Evolutionary conservation across 2,113 vertebrate species (phyloP), one percentile per base, ranked within the genome.

Genomic region (Gopherus evgoodei): DNA sequence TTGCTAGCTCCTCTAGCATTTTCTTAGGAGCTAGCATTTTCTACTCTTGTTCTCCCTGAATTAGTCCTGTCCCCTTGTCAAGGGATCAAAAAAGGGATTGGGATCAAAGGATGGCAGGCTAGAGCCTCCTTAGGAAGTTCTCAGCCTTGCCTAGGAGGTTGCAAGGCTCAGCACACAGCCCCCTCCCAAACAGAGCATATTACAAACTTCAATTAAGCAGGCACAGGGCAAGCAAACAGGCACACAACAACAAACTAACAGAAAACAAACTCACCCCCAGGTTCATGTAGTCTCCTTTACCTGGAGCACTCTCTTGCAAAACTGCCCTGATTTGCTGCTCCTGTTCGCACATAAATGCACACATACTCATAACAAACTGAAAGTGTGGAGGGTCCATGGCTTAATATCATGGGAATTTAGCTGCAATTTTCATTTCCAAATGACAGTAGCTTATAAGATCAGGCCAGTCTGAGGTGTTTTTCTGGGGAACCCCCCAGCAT

Each of bases 361-460:
- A 11, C 22, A 78, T 8, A 4, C 1, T 5, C 4, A 5, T 8
- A 4, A 11, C 52, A 22, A 86, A 93, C 2, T 59, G 49, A 81
- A 90, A 57, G 10, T 11, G 38, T 69, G 50, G 52, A 80, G 3
- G 38, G 16, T 52, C 69, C 31, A 29, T 14, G 53, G 19, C 11
- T 54, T 95, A 65, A 87, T 57, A n/a, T 1, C 47, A 47, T 80
- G 95, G 65, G n/a, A n/a, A n/a, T 65, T 65, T 17, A 65, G 31
- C 62, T 65, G 29, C 24, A 93, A 2, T 93, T 94, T 90, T 91
- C 25, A 11, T 52, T 93, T 95, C n/a, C 59, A 92, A 27, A 38
- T 2, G 53, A 42, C 83, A 50, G 50, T 86, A 92, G 31, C 3
- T 42, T 21, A 79, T 93, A 76, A 90, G 50, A 83, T 49, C 42